Evolutionary conservation across 2,113 vertebrate genomes (phyloP).

Genomic region (Myrmecobius fasciatus): DNA sequence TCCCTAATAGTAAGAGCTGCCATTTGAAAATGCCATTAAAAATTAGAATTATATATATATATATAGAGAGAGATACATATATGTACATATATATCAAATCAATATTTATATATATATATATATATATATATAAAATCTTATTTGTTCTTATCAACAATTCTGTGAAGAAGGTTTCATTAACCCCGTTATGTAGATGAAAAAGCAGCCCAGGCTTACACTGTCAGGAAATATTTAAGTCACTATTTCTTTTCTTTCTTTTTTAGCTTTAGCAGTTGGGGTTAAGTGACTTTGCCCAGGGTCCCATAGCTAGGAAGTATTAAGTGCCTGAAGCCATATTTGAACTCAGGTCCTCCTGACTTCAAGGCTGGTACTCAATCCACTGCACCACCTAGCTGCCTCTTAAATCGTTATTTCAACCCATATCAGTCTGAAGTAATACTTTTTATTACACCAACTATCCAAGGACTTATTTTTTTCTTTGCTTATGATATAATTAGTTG

Average conservation of each 20-base stretch:
- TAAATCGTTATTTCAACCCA: not conserved
- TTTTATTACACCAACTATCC: not conserved
- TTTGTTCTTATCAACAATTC: not conserved
- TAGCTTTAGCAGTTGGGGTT: too few species aligned
- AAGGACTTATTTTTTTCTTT: not conserved
- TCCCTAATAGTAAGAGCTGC: not conserved
- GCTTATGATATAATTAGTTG: not conserved
- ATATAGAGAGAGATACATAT: not conserved
- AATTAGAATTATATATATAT: not conserved
- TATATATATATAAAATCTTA: not conserved
- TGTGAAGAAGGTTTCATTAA: not conserved
- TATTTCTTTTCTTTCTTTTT: too few species aligned
- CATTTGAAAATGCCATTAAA: not conserved
- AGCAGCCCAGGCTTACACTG: fast-evolving
- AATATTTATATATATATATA: too few species aligned
- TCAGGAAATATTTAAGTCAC: not conserved
- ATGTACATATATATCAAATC: too few species aligned
- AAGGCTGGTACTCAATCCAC: too few species aligned
- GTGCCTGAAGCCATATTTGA: too few species aligned
- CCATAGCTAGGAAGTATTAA: too few species aligned
- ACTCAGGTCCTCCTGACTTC: too few species aligned
- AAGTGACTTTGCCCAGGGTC: too few species aligned
- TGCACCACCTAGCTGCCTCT: too few species aligned
- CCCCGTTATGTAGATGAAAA: not conserved
- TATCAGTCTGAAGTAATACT: not conserved